Evolutionary conservation across 1,140 invertebrate genomes (phyloP).

Genomic region (Temnothorax curvispinosus): DNA sequence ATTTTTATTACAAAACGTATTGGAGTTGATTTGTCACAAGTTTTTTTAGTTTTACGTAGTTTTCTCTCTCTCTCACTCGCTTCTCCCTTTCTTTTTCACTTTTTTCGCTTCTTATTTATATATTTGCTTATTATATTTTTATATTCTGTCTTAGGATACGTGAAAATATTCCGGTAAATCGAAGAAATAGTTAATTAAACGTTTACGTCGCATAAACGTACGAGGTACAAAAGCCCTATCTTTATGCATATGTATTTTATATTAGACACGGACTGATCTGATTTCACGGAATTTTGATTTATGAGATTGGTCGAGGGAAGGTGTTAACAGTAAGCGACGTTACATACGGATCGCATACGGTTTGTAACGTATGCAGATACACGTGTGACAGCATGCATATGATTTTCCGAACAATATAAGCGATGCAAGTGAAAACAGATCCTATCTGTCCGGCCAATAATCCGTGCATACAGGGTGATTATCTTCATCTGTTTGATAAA

Average conservation of each 20-base stretch:
- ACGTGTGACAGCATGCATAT: slow-evolving; percentile 46
- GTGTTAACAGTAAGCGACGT: slow-evolving; percentile 13
- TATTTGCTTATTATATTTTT: not conserved
- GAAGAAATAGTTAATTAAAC: slow-evolving; percentile 16
- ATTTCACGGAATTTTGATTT: slow-evolving; percentile 60
- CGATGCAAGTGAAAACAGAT: slow-evolving; percentile 36
- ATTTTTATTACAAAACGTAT: not conserved
- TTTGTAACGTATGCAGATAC: slow-evolving; percentile 52
- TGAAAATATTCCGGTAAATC: not conserved
- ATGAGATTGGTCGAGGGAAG: slow-evolving; percentile 40
- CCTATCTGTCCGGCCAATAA: not conserved
- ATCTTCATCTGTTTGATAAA: not conserved
- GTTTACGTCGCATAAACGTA: not conserved
- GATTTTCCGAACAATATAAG: slow-evolving; percentile 53
- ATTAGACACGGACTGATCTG: slow-evolving; percentile 25
- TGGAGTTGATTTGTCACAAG: not conserved
- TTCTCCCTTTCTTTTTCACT: not conserved
- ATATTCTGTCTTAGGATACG: not conserved
- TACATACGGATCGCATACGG: slow-evolving; percentile 48
- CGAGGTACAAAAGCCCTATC: not conserved
- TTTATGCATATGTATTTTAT: slow-evolving; percentile 51
- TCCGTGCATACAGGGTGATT: not conserved
- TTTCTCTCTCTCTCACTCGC: not conserved
- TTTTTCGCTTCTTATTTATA: not conserved
- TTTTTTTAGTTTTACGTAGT: not conserved